Base-by-base conservation (phyloP, 1,140 invertebrate species). In the Battus philenor region DNA sequence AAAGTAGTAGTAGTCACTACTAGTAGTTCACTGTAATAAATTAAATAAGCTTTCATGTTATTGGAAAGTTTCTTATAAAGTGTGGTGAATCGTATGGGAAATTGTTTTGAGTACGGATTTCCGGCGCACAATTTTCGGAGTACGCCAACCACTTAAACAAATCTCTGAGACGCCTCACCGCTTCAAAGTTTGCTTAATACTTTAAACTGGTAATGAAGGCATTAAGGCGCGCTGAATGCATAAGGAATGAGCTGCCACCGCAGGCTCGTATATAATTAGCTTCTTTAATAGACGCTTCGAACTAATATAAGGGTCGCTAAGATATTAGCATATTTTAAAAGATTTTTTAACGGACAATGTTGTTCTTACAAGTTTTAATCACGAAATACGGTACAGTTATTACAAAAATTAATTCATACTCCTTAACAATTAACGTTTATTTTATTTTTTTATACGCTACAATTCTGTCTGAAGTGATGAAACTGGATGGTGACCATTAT, bases 121-220 rank as follows among this genome's bases (percentile, higher is more conserved):
- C 49, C 51, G 46, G 34, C 30, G 17, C 41, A 27, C 33, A 20
- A 36, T 53, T 50, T 51, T 41, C 48, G 38, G 47, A 38, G 52
- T 58, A 47, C 41, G 36, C 27, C 49, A 53, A 59, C 51, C 60
- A 69, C 67, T 73, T 75, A 62, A 59, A 69, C 66, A 70, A 82
- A 82, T 74, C 67, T 68, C 54, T 52, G 65, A 72, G 61, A 67
- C 63, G 63, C 65, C 67, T 74, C 56, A 48, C 62, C 66, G 59
- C 62, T 70, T 59, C 63, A 44, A 72, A 81, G 76, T 84, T 81
- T 78, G 68, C 68, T 77, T 83, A 81, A 84, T 81, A 84, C 80
- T 81, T 81, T 81, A 84, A 84, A 80, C 77, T 78, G 73, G 72
- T 81, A 81, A 84, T 81, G 74, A 81, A 80, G 76, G 74, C 70